Evolutionary conservation across 1,140 invertebrate genomes (phyloP), one percentile per base, ranked within the genome.

Genomic region (Drosophila fuyamai): DNA sequence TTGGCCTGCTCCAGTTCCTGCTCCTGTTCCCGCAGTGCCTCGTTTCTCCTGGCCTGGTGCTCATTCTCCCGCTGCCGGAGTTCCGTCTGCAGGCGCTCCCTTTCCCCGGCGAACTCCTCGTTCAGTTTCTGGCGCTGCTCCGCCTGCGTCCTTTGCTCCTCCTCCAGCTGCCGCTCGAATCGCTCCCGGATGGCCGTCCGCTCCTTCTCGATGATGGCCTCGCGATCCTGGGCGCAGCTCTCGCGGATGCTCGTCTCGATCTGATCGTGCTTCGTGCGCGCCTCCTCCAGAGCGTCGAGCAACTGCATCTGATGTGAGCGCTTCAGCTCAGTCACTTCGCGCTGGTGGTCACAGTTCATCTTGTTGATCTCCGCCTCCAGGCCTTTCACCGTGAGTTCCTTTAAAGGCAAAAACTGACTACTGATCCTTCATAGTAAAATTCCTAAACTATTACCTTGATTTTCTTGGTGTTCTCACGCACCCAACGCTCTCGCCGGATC

Each of bases 351-450:
- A 9, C 93, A 93, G 40, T 94, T 94, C 94, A 96, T 95, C 43
- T 93, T 94, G 74, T 95, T 93, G 6, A 96, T 92, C 92, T 96
- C 95, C 3, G 95, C 94, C 82, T 96, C 95, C n/a, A 96, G 88
- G 8, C 95, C 95, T 83, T 96, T 96, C 1, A 96, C 95, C 0
- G 95, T 96, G 79, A 95, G 93, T 84, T 96, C 95, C 94, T 95
- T 51, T 2, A 14, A 12, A 3, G 7, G 38, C 0, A 5, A 36
- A 10, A 44, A 5, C 18, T 32, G 14, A 27, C 23, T 47, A 47
- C 10, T 13, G 9, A 6, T 0, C 36, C 14, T 57, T 1, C 0
- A 27, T 12, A 36, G 1, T 12, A 4, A 7, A 7, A 32, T 7
- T 12, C 12, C 23, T 0, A 23, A 23, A 2, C 23, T 0, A 23